A percentile compares a stretch with the other conserved stretches of the same genome.
Conservation (phyloP, 53 echinoderm and acorn worm species). For the Antedon mediterranea region DNA sequence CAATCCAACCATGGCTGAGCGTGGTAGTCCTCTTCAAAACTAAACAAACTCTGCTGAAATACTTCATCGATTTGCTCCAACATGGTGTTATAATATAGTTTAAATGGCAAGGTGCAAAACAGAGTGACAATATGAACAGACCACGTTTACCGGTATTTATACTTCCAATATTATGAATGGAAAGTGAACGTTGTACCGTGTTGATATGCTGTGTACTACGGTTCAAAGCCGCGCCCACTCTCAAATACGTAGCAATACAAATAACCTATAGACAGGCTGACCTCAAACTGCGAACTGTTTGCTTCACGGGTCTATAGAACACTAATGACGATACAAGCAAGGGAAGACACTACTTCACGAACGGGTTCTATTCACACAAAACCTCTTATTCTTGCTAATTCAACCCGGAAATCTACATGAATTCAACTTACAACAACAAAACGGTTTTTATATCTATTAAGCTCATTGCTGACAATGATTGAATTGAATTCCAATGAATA, state of each 20-base stretch:
- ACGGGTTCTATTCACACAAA: neutral
- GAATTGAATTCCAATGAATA: neutral
- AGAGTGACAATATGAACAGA: neutral
- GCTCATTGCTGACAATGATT: neutral
- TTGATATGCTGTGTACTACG: too few species aligned
- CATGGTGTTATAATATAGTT: slow-evolving; percentile 18
- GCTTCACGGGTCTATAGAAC: too few species aligned
- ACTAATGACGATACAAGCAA: too few species aligned
- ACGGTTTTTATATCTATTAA: neutral
- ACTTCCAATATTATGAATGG: neutral
- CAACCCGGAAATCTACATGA: neutral
- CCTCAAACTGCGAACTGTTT: too few species aligned
- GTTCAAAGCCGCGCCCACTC: neutral
- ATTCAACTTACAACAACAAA: neutral
- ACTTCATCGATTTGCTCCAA: slow-evolving; percentile 51
- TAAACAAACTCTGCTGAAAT: slow-evolving; percentile 58
- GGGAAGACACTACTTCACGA: neutral
- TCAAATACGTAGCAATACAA: neutral
- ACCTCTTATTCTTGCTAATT: neutral
- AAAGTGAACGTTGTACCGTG: neutral
- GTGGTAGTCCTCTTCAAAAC: slow-evolving; percentile 82
- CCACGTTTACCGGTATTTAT: neutral
- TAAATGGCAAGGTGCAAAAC: neutral
- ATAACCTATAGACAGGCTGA: neutral
- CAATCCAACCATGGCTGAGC: slow-evolving; percentile 38